phyloP scores from a whole-genome alignment of 2,113 vertebrate species.

The Ardeotis arabs region DNA sequence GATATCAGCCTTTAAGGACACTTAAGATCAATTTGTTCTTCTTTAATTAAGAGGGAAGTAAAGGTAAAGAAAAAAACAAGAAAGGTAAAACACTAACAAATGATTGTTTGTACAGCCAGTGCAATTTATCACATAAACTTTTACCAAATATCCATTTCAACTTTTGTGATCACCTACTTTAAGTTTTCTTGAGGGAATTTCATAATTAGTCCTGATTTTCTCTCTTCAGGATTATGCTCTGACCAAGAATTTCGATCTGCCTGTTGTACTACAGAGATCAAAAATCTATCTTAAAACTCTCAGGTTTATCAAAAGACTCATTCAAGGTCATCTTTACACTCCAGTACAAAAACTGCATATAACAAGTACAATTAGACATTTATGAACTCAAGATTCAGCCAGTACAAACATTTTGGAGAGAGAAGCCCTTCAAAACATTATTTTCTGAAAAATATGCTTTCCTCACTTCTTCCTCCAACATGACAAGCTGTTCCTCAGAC shows the following conservation, averaged over 20 bases:
- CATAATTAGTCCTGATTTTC: background rate
- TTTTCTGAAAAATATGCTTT: background rate
- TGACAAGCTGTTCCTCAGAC: conserved; percentile 18
- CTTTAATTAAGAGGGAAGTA: background rate
- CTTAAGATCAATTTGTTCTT: background rate
- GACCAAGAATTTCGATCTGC: background rate
- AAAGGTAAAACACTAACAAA: background rate
- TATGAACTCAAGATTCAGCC: background rate
- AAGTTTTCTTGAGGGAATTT: conserved; percentile 1
- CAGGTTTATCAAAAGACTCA: background rate
- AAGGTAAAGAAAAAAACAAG: background rate
- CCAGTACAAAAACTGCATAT: background rate
- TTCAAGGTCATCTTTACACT: conserved; percentile 29
- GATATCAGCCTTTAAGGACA: background rate
- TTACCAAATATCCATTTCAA: background rate
- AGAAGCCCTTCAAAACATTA: conserved; percentile 9
- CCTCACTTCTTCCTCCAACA: background rate
- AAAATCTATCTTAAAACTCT: conserved; percentile 24
- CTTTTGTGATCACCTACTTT: background rate
- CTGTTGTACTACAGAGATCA: background rate
- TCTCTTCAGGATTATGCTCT: background rate
- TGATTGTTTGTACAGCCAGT: background rate
- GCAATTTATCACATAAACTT: background rate
- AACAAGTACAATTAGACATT: background rate
- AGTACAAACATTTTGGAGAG: background rate